Evolutionary conservation across 2,888 invertebrate species (phyloP).

Genomic region (Escarpia spicata): DNA sequence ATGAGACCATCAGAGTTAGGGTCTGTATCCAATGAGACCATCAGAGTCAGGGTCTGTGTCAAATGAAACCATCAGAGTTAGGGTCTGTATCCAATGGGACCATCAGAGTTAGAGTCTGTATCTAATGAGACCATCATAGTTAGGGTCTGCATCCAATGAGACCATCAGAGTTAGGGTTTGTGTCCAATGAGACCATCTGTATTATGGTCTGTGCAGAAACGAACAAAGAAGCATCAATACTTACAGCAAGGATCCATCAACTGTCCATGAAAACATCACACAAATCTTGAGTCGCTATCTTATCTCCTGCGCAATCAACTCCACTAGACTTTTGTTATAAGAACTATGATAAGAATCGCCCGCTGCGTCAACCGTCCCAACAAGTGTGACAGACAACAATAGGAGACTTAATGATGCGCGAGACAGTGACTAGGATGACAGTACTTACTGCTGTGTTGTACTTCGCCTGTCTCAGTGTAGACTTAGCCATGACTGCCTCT

Average conservation of each 20-base stretch:
- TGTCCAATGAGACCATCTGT: background rate
- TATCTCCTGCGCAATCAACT: background rate
- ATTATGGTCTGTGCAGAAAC: background rate
- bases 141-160: too few relatives aligned
- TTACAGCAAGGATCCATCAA: background rate
- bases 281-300: background rate
- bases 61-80: too few relatives aligned
- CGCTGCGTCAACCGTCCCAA: background rate
- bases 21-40: too few relatives aligned
- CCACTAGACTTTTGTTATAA: background rate
- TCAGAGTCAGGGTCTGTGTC: too few relatives aligned
- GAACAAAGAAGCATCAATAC: background rate
- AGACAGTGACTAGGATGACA: background rate
- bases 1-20: too few relatives aligned
- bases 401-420: background rate
- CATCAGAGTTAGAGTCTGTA: too few relatives aligned
- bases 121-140: too few relatives aligned
- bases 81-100: too few relatives aligned
- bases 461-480: background rate
- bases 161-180: too few relatives aligned
- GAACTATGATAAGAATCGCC: background rate
- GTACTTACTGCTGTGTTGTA: background rate
- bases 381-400: background rate
- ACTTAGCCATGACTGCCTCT: conserved; percentile 13
- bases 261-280: background rate